These are phyloP conservation scores for Sebastes variabilis DNA, from an alignment of 2,797 vertebrate genomes.

Conservation along the genomic window DNA sequence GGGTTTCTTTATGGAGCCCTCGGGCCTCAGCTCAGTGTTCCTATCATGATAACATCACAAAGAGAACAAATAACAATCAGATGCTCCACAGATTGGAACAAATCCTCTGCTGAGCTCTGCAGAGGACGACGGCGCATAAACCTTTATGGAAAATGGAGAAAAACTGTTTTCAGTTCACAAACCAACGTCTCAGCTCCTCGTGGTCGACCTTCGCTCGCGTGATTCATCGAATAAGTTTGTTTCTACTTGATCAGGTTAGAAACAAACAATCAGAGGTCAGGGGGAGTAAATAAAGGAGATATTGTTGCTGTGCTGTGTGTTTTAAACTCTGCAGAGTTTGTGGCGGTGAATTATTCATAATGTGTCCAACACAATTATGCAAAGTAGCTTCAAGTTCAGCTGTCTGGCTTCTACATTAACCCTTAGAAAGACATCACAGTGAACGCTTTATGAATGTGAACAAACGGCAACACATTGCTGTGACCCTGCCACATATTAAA, in stretches of 20 bases:
- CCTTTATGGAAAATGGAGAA: constrained; percentile 56
- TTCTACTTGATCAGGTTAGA: constrained; percentile 30
- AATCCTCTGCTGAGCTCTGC: constrained; percentile 25
- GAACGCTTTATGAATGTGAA: neutral
- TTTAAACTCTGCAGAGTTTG: neutral
- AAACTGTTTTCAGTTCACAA: constrained; percentile 68
- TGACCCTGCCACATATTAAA: neutral
- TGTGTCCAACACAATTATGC: constrained; percentile 45
- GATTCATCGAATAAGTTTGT: constrained; percentile 24
- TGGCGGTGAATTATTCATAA: constrained; percentile 45
- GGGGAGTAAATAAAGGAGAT: constrained; percentile 28
- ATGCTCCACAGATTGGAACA: constrained; percentile 73
- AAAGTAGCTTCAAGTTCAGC: constrained; percentile 37
- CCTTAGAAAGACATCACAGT: neutral
- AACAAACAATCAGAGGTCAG: constrained; percentile 4
- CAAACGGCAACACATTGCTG: neutral
- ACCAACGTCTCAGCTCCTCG: constrained; percentile 51
- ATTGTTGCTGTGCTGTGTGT: constrained; percentile 18
- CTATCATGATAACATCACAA: constrained; percentile 77
- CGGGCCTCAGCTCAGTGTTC: constrained; percentile 54
- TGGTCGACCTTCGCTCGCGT: constrained; percentile 4
- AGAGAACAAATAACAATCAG: constrained; percentile 79
- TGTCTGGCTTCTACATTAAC: constrained; percentile 2
- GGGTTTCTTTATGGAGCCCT: constrained; percentile 69
- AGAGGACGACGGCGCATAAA: constrained; percentile 8